phyloP scores from a whole-genome alignment of 2,888 invertebrate species.

The Tolmerus cingulatus region DNA sequence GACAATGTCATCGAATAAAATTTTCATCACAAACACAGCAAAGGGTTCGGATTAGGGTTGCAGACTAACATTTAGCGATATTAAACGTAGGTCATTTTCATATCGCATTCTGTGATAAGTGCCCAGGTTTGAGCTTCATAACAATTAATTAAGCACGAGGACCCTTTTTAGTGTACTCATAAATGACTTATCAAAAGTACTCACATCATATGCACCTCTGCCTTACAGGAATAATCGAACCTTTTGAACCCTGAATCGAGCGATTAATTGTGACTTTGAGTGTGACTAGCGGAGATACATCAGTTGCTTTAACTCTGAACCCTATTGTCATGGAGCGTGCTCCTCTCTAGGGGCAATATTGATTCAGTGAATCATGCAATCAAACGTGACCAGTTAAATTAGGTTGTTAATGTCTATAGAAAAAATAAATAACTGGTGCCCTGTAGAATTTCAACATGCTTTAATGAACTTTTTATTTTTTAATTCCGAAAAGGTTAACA shows the following conservation, averaged over 20 bases:
- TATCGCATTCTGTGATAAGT: not conserved
- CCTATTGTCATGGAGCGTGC: not conserved
- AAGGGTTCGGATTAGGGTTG: not conserved
- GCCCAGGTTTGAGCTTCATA: not conserved
- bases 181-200: not conserved
- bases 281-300: not conserved
- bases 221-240: not conserved
- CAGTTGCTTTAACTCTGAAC: not conserved
- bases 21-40: not conserved
- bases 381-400: not conserved
- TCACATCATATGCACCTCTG: not conserved
- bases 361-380: not conserved
- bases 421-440: not conserved
- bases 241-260: not conserved
- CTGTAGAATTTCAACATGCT: not conserved
- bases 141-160: not conserved
- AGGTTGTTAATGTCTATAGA: not conserved
- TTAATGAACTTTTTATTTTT: not conserved
- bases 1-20: too few relatives aligned
- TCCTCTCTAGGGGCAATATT: not conserved
- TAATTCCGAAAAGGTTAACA: not conserved
- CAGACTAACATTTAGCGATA: not conserved
- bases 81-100: not conserved
- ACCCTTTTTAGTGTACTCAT: not conserved
- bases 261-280: not conserved